These are phyloP conservation scores for Lottia scabra DNA, from an alignment of 2,888 invertebrate genomes.

Conservation along the genomic window DNA sequence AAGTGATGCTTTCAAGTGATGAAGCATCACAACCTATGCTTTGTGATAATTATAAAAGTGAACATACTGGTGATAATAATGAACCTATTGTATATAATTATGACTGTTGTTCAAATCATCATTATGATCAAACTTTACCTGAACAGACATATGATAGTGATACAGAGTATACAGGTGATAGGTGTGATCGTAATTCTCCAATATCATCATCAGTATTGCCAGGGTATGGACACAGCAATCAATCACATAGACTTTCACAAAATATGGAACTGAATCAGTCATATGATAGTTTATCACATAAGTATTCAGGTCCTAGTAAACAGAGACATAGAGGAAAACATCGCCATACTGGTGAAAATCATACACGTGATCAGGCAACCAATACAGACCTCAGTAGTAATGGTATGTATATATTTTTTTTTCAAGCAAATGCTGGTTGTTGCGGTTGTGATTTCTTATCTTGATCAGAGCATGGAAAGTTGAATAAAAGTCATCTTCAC, in stretches of 20 bases:
- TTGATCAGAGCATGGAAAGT: no score
- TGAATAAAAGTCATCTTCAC: no score
- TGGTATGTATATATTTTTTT: slow-evolving; percentile 38
- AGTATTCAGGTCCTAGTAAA: slow-evolving; percentile 25
- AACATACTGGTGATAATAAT: background rate
- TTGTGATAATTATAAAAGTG: background rate
- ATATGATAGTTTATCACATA: slow-evolving; percentile 16
- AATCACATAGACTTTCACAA: background rate
- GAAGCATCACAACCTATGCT: background rate
- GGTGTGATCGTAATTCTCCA: background rate
- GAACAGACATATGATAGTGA: background rate
- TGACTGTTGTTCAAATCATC: background rate
- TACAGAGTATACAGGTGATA: background rate
- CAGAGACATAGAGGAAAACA: slow-evolving; percentile 46
- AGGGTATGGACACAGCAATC: background rate
- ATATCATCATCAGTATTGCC: background rate
- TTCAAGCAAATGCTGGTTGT: no score
- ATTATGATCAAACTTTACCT: slow-evolving; percentile 2
- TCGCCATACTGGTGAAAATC: slow-evolving; percentile 42
- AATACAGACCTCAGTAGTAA: slow-evolving; percentile 64
- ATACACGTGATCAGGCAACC: slow-evolving; percentile 59
- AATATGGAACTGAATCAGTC: background rate
- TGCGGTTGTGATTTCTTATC: no score
- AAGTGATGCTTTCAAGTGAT: slow-evolving; percentile 11
- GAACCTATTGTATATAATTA: background rate